A percentile compares a stretch with the other conserved stretches of the same genome.
Conservation (phyloP, 2,888 invertebrate genomes). For the Lysandra coridon region DNA sequence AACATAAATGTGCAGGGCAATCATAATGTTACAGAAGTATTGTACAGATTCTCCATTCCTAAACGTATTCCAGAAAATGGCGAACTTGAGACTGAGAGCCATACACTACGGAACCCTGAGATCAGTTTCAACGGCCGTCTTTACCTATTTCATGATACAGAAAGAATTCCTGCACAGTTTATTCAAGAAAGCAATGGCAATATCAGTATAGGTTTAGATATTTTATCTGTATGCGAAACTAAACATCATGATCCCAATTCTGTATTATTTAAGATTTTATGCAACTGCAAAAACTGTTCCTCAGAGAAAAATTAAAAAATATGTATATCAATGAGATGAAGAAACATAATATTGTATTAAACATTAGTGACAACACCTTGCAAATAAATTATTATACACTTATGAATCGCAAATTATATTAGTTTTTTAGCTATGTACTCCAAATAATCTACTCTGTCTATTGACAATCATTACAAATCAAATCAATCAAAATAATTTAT, state of each 20-base stretch:
- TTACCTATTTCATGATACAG: constrained; percentile 45
- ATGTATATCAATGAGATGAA: neutral
- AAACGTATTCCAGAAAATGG: neutral
- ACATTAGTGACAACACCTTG: neutral
- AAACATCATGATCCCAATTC: constrained; percentile 34
- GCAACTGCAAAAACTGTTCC: constrained; percentile 44
- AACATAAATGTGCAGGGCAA: constrained; percentile 1
- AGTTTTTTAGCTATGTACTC: neutral
- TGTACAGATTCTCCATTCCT: constrained; percentile 5
- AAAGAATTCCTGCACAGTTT: constrained; percentile 49
- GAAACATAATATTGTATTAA: neutral
- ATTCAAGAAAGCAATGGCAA: constrained; percentile 47
- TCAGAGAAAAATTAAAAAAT: neutral
- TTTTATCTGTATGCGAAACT: constrained; percentile 45
- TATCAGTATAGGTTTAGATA: constrained; percentile 49
- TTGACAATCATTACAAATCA: too few species aligned
- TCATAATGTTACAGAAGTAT: neutral
- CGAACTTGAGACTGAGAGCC: neutral
- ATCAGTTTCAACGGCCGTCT: constrained; percentile 43
- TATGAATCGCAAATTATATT: neutral
- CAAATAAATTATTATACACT: neutral
- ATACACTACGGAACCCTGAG: neutral
- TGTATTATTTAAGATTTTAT: constrained; percentile 44
- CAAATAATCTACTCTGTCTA: too few species aligned
- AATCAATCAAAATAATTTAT: too few species aligned